A percentile compares a stretch with the other conserved stretches of the same genome.
Conservation (phyloP, 1,140 invertebrate species). For the Drosophila lini region DNA sequence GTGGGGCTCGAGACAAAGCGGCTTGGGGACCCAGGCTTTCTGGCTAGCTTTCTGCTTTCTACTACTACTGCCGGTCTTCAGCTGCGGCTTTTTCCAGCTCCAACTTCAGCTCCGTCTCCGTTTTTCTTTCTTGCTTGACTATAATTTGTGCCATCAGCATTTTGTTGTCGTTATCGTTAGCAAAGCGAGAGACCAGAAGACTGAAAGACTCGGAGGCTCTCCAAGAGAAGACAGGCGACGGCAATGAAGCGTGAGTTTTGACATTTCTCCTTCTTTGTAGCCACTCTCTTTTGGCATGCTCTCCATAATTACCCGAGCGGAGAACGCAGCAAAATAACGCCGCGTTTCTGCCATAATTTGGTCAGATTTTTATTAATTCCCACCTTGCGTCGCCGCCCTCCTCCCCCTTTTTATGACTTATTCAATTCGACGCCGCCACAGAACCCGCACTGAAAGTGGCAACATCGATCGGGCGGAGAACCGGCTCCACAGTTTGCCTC, state of each 20-base stretch:
- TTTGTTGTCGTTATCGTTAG: constrained; percentile 79
- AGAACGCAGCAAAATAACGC: constrained; percentile 12
- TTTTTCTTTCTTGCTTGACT: constrained; percentile 63
- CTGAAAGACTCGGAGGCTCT: constrained; percentile 3
- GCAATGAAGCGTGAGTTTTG: constrained; percentile 76
- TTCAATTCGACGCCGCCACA: constrained; percentile 57
- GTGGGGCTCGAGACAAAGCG: constrained; percentile 68
- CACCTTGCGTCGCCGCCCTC: constrained; percentile 18
- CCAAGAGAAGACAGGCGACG: constrained; percentile 13
- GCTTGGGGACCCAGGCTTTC: constrained; percentile 57
- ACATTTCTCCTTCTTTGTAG: constrained; percentile 59
- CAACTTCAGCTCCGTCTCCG: constrained; percentile 22
- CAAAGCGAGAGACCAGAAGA: constrained; percentile 41
- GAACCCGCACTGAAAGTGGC: constrained; percentile 25
- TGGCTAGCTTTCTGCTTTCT: constrained; percentile 66
- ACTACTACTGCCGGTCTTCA: constrained; percentile 64
- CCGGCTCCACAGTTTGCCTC: constrained; percentile 47
- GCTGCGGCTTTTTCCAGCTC: constrained; percentile 42
- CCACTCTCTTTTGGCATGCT: constrained; percentile 56
- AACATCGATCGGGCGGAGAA: constrained; percentile 28
- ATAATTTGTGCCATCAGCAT: constrained; percentile 81
- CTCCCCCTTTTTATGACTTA: constrained; percentile 70
- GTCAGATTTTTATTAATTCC: constrained; percentile 61
- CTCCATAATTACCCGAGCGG: constrained; percentile 59
- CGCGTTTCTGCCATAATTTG: constrained; percentile 36